Conservation (phyloP, 2,113 vertebrate species). For the Picathartes gymnocephalus region DNA sequence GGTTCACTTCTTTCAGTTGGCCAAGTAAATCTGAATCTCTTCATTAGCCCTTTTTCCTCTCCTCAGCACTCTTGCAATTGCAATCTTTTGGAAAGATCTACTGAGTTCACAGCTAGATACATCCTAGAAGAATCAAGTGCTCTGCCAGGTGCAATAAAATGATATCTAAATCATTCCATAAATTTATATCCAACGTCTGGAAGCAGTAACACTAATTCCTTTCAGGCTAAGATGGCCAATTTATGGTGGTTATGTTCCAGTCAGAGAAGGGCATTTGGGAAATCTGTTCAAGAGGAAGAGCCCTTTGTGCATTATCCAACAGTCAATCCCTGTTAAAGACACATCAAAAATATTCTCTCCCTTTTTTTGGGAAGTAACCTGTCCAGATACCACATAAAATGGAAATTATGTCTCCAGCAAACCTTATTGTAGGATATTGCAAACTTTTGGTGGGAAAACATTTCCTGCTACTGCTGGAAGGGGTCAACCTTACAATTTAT, state of each 20-base stretch:
- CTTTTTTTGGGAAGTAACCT: not conserved
- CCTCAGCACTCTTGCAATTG: not conserved
- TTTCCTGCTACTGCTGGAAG: not conserved
- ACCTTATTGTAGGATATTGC: not conserved
- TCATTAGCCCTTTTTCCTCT: not conserved
- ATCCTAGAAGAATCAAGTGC: not conserved
- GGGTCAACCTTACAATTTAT: not conserved
- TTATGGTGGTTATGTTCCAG: not conserved
- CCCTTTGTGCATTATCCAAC: not conserved
- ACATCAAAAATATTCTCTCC: not conserved
- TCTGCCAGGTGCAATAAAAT: not conserved
- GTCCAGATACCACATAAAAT: not conserved
- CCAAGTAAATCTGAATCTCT: not conserved
- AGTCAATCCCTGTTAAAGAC: not conserved
- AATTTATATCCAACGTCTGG: not conserved
- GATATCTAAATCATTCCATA: not conserved
- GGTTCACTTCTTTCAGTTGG: not conserved
- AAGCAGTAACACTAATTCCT: not conserved
- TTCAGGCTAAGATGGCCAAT: not conserved
- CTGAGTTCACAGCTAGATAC: not conserved
- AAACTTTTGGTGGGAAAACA: not conserved
- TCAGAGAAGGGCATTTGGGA: not conserved
- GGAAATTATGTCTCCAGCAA: not conserved
- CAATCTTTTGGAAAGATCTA: not conserved
- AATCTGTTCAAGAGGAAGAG: not conserved